A percentile compares a stretch with the other conserved stretches of the same genome.
Evolutionary conservation across 2,797 vertebrate species (phyloP).

Genomic region (Ceryle rudis): DNA sequence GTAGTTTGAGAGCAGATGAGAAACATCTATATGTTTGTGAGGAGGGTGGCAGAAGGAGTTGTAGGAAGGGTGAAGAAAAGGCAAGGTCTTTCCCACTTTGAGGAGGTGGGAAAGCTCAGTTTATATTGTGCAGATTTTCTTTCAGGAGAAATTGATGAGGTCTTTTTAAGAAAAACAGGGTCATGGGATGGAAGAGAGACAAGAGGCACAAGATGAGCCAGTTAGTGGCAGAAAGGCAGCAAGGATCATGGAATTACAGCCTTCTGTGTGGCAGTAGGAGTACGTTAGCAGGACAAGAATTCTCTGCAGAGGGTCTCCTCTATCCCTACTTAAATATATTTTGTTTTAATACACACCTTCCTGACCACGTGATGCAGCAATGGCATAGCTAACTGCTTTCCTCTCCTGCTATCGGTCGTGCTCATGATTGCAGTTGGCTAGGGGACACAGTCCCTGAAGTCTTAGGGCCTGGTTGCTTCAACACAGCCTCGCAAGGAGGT

Average conservation of each 20-base stretch:
- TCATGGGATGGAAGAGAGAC: not conserved
- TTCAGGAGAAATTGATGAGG: not conserved
- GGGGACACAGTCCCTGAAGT: not conserved
- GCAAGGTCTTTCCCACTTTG: not conserved
- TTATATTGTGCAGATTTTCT: not conserved
- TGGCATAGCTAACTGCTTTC: not conserved
- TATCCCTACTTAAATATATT: rapidly evolving
- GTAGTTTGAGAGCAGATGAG: not conserved
- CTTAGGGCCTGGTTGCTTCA: not conserved
- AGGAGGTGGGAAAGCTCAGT: not conserved
- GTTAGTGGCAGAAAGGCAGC: not conserved
- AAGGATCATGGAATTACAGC: not conserved
- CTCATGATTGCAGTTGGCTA: not conserved
- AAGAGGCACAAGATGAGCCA: not conserved
- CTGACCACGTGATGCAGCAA: not conserved
- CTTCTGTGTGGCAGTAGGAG: not conserved
- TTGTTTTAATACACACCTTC: not conserved
- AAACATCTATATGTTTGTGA: not conserved
- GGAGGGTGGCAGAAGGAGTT: not conserved
- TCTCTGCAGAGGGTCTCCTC: not conserved
- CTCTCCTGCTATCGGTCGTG: rapidly evolving
- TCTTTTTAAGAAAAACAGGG: not conserved
- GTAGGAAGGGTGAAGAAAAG: not conserved
- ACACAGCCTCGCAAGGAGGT: not conserved
- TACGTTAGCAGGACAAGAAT: not conserved